phyloP scores from a whole-genome alignment of 2,888 invertebrate species.

The Melanostoma scalare region DNA sequence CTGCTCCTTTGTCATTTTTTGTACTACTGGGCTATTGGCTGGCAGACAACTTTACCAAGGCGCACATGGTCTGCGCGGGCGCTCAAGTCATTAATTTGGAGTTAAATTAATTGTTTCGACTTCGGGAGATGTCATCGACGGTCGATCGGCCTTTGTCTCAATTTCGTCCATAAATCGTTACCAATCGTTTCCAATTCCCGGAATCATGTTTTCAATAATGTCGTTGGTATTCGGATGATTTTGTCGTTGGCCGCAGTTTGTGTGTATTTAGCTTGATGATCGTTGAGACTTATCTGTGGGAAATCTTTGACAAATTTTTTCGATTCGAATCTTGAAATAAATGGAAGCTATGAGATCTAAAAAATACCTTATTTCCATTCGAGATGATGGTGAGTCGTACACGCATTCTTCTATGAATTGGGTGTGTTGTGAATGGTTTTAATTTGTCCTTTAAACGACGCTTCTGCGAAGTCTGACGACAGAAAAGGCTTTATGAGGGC shows the following conservation, averaged over 20 bases:
- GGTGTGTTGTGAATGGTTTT: constrained; percentile 38
- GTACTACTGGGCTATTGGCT: background rate
- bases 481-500: constrained; percentile 23
- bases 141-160: constrained; percentile 69
- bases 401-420: constrained; percentile 43
- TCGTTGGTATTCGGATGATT: constrained; percentile 50
- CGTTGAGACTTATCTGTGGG: constrained; percentile 63
- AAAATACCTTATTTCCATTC: constrained; percentile 68
- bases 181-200: constrained; percentile 64
- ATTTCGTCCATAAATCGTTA: constrained; percentile 72
- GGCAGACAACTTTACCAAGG: background rate
- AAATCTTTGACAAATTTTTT: constrained; percentile 73
- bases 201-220: constrained; percentile 71
- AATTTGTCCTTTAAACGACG: constrained; percentile 50
- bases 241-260: constrained; percentile 35
- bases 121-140: constrained; percentile 69
- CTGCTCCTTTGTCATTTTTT: constrained; percentile 13
- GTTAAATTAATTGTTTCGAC: constrained; percentile 71
- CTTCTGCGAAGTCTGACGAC: constrained; percentile 21
- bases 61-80: constrained; percentile 35
- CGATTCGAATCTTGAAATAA: constrained; percentile 65
- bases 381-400: constrained; percentile 5
- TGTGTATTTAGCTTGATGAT: constrained; percentile 38
- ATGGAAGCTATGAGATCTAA: constrained; percentile 56
- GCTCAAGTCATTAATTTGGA: constrained; percentile 67